phyloP scores from a whole-genome alignment of 2,113 vertebrate species.

The Xyliphius kryptos region DNA sequence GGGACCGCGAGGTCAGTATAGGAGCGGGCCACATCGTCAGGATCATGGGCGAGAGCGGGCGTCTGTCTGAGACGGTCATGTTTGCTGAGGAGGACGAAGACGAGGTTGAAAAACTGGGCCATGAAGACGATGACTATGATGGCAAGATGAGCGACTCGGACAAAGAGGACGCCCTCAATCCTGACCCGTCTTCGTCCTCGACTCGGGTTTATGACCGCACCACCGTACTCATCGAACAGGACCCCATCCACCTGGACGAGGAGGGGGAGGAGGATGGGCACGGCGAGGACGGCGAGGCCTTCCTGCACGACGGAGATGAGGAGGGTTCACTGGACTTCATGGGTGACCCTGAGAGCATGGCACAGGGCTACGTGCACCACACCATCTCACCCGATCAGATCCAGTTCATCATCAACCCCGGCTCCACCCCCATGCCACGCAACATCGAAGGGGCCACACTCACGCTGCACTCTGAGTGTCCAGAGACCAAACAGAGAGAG shows the following conservation, averaged over 20 bases:
- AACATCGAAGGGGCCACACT: conserved; percentile 97
- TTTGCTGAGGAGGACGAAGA: conserved; percentile 77
- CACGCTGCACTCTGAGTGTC: conserved; percentile 94
- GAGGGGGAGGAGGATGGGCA: conserved; percentile 78
- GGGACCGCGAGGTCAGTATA: conserved; percentile 40
- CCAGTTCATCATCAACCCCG: conserved; percentile 95
- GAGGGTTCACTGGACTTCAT: conserved; percentile 82
- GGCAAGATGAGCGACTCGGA: conserved; percentile 76
- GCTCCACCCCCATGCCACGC: conserved; percentile 94
- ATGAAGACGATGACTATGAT: conserved; percentile 65
- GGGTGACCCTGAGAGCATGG: conserved; percentile 86
- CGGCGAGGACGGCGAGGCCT: conserved; percentile 77
- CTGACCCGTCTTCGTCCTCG: conserved; percentile 75
- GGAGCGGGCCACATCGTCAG: conserved; percentile 58
- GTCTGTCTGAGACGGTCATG: conserved; percentile 69
- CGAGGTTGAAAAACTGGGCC: conserved; percentile 66
- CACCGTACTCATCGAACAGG: conserved; percentile 95
- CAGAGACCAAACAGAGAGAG: conserved; percentile 92
- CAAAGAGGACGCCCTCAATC: conserved; percentile 71
- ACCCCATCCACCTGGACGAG: conserved; percentile 79
- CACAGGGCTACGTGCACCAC: conserved; percentile 96
- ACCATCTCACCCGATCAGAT: conserved; percentile 98
- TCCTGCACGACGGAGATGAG: conserved; percentile 78
- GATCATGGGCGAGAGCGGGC: conserved; percentile 93
- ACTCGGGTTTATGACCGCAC: conserved; percentile 90